phyloP scores from a whole-genome alignment of 2,888 invertebrate species.

The Dicycla oo region DNA sequence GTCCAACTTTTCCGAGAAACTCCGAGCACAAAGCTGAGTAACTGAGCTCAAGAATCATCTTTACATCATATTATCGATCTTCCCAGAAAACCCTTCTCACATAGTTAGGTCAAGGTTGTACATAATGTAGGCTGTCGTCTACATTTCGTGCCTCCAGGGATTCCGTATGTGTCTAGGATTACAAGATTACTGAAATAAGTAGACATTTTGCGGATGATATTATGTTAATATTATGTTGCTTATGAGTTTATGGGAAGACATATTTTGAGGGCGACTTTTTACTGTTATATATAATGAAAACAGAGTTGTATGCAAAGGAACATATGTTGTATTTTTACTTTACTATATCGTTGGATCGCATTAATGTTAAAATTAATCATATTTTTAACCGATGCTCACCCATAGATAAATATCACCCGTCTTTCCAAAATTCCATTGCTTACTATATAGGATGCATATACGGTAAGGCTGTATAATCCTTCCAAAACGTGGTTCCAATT shows the following conservation, averaged over 20 bases:
- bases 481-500: too few species aligned
- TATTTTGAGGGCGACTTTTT: constrained; percentile 18
- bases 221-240: constrained; percentile 52
- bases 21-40: background rate
- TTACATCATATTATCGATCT: constrained; percentile 33
- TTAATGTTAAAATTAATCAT: background rate
- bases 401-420: too few species aligned
- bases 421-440: too few species aligned
- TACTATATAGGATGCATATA: too few species aligned
- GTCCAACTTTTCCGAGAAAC: background rate
- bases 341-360: background rate
- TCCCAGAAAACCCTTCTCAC: constrained; percentile 31
- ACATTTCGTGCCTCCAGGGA: constrained; percentile 46
- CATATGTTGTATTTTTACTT: background rate
- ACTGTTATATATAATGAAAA: background rate
- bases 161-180: constrained; percentile 49
- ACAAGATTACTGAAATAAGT: constrained; percentile 57
- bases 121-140: constrained; percentile 37
- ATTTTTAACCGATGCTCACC: too few species aligned
- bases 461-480: too few species aligned
- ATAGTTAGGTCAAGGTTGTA: constrained; percentile 51
- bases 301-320: background rate
- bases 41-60: background rate
- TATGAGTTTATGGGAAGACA: constrained; percentile 13
- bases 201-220: constrained; percentile 35